Conservation (phyloP, 2,113 vertebrate species). For the Acrocephalus arundinaceus region DNA sequence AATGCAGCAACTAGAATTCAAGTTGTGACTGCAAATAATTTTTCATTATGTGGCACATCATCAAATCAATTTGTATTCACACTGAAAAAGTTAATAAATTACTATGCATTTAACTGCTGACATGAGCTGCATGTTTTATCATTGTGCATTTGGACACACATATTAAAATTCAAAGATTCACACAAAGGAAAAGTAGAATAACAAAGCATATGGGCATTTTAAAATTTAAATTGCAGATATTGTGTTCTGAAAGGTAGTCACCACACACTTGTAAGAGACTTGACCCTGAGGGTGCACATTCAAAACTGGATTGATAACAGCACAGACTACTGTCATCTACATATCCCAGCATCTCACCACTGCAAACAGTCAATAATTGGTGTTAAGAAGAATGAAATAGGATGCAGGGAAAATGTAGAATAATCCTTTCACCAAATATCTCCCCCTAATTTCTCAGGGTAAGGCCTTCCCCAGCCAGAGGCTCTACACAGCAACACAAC, state of each 20-base stretch:
- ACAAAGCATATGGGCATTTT: neutral
- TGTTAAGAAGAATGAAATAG: neutral
- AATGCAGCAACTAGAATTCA: neutral
- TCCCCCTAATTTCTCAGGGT: neutral
- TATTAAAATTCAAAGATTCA: conserved; percentile 1
- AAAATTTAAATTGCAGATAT: neutral
- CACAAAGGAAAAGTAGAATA: neutral
- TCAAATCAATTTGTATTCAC: conserved; percentile 51
- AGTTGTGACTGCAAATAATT: conserved; percentile 14
- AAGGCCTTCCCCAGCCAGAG: neutral
- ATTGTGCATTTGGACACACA: neutral
- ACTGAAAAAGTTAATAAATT: conserved; percentile 55
- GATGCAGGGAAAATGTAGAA: neutral
- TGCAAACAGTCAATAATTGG: neutral
- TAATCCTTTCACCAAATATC: neutral
- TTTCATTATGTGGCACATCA: conserved; percentile 28
- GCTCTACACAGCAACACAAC: neutral
- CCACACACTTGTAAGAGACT: neutral
- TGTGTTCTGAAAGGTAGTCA: neutral
- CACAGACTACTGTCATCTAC: neutral
- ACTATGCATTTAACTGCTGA: conserved; percentile 58
- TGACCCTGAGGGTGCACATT: neutral
- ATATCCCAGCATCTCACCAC: neutral
- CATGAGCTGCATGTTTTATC: conserved; percentile 39
- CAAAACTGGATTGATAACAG: neutral